Evolutionary conservation across 2,888 invertebrate genomes (phyloP).

Genomic region (Trichopoda pennipes): DNA sequence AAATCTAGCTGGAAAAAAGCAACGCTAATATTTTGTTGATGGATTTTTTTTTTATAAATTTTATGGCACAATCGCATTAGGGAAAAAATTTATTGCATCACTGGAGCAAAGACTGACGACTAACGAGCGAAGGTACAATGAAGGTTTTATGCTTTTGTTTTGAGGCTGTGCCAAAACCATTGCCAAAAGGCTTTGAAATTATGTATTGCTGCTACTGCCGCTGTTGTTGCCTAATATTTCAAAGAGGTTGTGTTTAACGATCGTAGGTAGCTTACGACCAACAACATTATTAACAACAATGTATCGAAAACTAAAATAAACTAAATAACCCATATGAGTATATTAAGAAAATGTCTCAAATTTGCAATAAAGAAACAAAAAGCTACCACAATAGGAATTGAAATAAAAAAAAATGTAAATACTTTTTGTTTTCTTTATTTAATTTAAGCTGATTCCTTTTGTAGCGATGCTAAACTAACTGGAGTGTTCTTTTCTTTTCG

Average conservation of each 20-base stretch:
- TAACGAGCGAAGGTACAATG: conserved; percentile 36
- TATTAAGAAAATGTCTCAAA: conserved; percentile 36
- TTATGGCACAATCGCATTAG: conserved; percentile 69
- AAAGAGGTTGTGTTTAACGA: conserved; percentile 61
- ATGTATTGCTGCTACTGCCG: conserved; percentile 9
- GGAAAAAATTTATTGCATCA: conserved; percentile 69
- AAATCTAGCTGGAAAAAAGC: conserved; percentile 52
- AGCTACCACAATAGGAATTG: conserved; percentile 40
- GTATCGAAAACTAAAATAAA: conserved; percentile 41
- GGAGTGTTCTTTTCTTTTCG: conserved; percentile 27
- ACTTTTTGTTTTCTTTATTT: conserved; percentile 36
- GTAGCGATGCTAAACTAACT: conserved; percentile 39
- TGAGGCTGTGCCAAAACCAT: conserved; percentile 50
- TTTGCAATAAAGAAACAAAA: conserved; percentile 16
- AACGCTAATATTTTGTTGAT: conserved; percentile 64
- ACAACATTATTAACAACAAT: conserved; percentile 26
- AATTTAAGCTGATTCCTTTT: conserved; percentile 46
- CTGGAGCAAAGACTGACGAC: conserved; percentile 61
- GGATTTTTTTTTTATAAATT: conserved; percentile 43
- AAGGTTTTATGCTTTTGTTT: conserved; percentile 42
- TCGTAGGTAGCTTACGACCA: conserved; percentile 47
- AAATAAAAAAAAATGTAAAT: conserved; percentile 58
- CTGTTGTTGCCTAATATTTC: conserved; percentile 36
- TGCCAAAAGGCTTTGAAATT: conserved; percentile 58
- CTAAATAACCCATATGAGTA: conserved; percentile 59